Conservation (phyloP, 2,113 vertebrate species). For the Micromys minutus region DNA sequence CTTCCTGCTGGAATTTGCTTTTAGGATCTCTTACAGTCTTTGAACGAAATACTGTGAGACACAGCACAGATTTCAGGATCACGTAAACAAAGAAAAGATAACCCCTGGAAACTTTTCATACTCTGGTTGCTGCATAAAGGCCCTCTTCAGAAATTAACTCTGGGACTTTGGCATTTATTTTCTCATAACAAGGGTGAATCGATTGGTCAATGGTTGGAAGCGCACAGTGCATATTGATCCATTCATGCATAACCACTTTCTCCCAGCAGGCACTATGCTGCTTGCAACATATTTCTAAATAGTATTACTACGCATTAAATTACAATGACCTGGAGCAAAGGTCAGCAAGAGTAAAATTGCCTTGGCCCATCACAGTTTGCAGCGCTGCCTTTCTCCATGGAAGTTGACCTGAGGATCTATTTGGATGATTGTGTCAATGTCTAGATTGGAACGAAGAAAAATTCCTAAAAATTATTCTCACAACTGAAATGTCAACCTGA, state of each 20-base stretch:
- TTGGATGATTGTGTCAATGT: constrained; percentile 70
- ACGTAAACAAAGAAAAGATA: constrained; percentile 69
- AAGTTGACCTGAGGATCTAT: constrained; percentile 71
- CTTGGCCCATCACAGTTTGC: constrained; percentile 82
- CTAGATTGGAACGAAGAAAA: constrained; percentile 68
- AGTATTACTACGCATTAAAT: constrained; percentile 86
- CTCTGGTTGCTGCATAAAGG: constrained; percentile 81
- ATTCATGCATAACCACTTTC: constrained; percentile 78
- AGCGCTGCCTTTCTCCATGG: constrained; percentile 73
- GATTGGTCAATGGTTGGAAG: constrained; percentile 86
- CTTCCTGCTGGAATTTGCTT: constrained; percentile 66
- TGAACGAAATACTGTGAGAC: constrained; percentile 56
- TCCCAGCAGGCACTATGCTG: constrained; percentile 83
- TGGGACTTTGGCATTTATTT: constrained; percentile 85
- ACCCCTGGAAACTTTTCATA: constrained; percentile 82
- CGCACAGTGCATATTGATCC: constrained; percentile 86
- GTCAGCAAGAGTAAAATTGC: constrained; percentile 84
- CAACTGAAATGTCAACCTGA: constrained; percentile 63
- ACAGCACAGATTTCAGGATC: constrained; percentile 71
- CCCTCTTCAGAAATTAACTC: constrained; percentile 85
- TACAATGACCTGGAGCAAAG: constrained; percentile 83
- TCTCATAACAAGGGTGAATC: constrained; percentile 86
- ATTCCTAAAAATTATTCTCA: constrained; percentile 51
- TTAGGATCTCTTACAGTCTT: constrained; percentile 58
- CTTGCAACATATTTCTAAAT: constrained; percentile 84